phyloP scores from a whole-genome alignment of 2,113 vertebrate genomes.

The Turdus rufiventris region DNA sequence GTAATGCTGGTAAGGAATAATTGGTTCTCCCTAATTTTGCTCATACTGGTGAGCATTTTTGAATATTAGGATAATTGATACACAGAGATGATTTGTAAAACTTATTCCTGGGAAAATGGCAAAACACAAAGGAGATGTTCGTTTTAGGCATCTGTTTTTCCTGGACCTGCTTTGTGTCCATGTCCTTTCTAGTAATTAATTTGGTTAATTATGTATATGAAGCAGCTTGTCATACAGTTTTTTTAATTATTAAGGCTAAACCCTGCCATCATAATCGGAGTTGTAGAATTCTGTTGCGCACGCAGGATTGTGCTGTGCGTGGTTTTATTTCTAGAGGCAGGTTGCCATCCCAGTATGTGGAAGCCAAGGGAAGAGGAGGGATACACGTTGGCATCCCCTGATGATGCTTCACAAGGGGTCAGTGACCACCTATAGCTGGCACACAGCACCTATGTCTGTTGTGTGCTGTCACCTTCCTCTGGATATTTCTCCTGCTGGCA shows the following conservation, averaged over 20 bases:
- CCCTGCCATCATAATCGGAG: fast-evolving
- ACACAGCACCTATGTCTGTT: fast-evolving
- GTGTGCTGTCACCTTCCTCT: neutral
- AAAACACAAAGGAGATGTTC: neutral
- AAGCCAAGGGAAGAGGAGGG: neutral
- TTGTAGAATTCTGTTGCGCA: neutral
- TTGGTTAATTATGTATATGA: neutral
- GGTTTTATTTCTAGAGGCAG: neutral
- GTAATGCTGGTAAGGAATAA: neutral
- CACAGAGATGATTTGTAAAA: neutral
- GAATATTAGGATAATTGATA: neutral
- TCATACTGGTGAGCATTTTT: neutral
- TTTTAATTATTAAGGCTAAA: neutral
- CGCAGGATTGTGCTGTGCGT: fast-evolving
- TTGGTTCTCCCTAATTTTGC: neutral
- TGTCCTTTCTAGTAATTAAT: neutral
- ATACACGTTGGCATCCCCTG: fast-evolving
- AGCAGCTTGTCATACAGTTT: neutral
- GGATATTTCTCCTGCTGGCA: neutral
- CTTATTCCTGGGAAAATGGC: neutral
- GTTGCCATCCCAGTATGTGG: neutral
- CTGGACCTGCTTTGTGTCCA: neutral
- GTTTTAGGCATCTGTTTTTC: neutral
- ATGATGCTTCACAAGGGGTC: neutral
- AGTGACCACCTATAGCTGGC: neutral